Base-by-base conservation (phyloP, 2,113 vertebrate species). In the Austrofundulus limnaeus region DNA sequence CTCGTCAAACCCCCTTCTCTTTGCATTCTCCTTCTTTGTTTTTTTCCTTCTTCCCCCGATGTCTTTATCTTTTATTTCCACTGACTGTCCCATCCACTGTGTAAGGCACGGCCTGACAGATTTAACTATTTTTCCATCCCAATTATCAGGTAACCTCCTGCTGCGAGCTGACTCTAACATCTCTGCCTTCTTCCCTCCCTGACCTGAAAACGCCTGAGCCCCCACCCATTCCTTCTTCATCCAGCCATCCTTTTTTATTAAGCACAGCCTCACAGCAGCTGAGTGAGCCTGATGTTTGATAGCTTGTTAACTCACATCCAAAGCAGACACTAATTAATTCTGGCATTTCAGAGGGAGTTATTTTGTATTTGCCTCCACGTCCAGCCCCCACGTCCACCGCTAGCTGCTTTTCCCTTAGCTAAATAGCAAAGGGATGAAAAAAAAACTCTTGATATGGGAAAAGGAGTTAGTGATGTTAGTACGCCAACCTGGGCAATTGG, bases 291-390 rank as follows among this genome's bases (percentile, higher is more conserved):
- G 72, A 72, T 81, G 75, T 69, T 68, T 80, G 56, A 81, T 71
- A 73, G 81, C 81, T 87, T 89, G 80, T 87, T 83, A 85, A 70
- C 80, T 70, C 9, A 19, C 70, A 66, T 78, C 66, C 66, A 70
- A 73, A 70, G 60, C 48, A 80, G 74, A 73, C 17, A 42, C 56
- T 82, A 69, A 89, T 87, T 84, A 69, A 78, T 72, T 75, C 70
- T 78, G 81, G 74, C 78, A 81, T 83, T 85, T 83, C 78, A 75
- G 72, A 75, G 66, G 62, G 63, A 69, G 72, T 83, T 78, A 70
- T 83, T 82, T 73, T 83, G 58, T 70, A 80, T 79, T 83, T 86
- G 23, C 59, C 48, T 77, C 41, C 50, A 49, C 41, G 68, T 74
- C 61, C 46, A 31, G 45, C 34, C 62, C 50, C 37, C 21, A 48